A percentile compares a stretch with the other conserved stretches of the same genome.
phyloP scores from a whole-genome alignment of 2,888 invertebrate species.

The Cremastobaeus sp. region DNA sequence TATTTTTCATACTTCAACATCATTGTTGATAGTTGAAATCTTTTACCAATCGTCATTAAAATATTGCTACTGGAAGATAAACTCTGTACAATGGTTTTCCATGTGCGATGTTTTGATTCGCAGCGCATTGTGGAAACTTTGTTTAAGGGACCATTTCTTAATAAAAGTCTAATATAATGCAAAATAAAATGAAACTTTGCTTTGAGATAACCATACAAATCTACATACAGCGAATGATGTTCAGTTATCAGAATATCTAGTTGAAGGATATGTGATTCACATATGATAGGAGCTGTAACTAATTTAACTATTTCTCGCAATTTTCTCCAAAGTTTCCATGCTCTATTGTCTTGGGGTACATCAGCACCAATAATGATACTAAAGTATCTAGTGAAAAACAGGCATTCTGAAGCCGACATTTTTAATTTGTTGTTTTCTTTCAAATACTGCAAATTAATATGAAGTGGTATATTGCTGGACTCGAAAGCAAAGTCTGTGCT shows the following conservation, averaged over 20 bases:
- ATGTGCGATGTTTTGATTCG: slow-evolving; percentile 10
- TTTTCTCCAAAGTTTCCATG: slow-evolving; percentile 17
- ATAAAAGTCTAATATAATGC: slow-evolving; percentile 8
- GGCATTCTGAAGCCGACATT: slow-evolving; percentile 22
- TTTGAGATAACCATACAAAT: slow-evolving; percentile 5
- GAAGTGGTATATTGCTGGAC: slow-evolving; percentile 6
- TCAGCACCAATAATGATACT: slow-evolving; percentile 16
- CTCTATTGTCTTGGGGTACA: slow-evolving; percentile 11
- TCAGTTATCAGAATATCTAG: slow-evolving; percentile 5
- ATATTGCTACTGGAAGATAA: background rate
- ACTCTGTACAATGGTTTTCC: slow-evolving; percentile 5
- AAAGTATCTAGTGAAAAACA: slow-evolving; percentile 18
- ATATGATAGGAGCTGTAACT: slow-evolving; percentile 2
- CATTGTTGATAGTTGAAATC: no score
- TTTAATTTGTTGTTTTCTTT: slow-evolving; percentile 18
- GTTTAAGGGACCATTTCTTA: slow-evolving; percentile 9
- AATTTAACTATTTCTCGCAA: slow-evolving; percentile 2
- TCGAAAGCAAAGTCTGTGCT: no score
- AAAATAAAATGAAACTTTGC: slow-evolving; percentile 4
- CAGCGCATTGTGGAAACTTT: slow-evolving; percentile 8
- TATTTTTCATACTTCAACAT: no score
- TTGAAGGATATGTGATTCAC: slow-evolving; percentile 5
- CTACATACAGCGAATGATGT: slow-evolving; percentile 2
- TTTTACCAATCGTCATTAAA: slow-evolving; percentile 8
- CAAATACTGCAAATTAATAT: slow-evolving; percentile 16